phyloP scores from a whole-genome alignment of 2,888 invertebrate species.

The Idaea aversata region DNA sequence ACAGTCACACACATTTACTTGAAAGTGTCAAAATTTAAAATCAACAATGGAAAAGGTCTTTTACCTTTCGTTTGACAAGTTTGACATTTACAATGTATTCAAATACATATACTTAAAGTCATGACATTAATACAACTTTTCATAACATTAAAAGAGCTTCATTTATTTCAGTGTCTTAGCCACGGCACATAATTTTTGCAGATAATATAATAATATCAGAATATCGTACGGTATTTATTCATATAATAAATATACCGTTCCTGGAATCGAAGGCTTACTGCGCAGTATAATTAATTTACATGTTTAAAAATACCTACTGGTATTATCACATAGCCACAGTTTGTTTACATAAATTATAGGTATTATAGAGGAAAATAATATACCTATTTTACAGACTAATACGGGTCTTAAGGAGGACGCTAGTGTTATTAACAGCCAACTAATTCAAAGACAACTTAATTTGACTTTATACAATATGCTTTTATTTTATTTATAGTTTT shows the following conservation, averaged over 20 bases:
- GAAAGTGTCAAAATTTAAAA: not conserved
- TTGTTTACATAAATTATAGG: not conserved
- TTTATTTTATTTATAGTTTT: too few species aligned
- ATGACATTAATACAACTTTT: too few species aligned
- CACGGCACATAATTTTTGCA: too few species aligned
- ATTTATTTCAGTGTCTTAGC: too few species aligned
- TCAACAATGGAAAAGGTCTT: not conserved
- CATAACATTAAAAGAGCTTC: too few species aligned
- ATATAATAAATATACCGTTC: not conserved
- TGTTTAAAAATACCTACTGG: not conserved
- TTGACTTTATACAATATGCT: too few species aligned
- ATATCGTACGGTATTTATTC: too few species aligned
- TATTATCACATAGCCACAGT: not conserved
- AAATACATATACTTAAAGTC: not conserved
- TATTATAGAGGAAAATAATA: not conserved
- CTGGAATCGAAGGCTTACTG: not conserved
- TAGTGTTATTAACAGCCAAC: too few species aligned
- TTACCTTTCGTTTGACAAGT: not conserved
- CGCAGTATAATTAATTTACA: not conserved
- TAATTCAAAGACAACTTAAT: not conserved
- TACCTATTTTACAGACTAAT: not conserved
- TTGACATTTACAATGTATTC: not conserved
- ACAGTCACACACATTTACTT: not conserved
- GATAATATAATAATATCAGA: too few species aligned
- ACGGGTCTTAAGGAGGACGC: too few species aligned